Conservation (phyloP, 2,113 vertebrate genomes). For the Cheilinus undulatus region DNA sequence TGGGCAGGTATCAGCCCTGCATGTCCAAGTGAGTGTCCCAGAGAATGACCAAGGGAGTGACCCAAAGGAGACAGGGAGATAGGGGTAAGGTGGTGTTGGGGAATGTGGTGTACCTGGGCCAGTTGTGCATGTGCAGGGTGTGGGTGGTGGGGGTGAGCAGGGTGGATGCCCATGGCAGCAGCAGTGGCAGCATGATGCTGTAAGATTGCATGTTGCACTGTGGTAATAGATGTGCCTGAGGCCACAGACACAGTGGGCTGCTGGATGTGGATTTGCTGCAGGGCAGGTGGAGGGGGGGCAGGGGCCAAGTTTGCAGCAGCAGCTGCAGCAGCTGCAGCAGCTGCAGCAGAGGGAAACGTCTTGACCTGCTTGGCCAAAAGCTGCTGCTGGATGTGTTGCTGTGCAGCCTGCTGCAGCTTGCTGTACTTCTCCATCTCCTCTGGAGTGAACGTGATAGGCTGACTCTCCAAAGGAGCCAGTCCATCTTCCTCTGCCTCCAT, state of each 20-base stretch:
- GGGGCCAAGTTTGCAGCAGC: slow-evolving; percentile 80
- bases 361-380: slow-evolving; percentile 98
- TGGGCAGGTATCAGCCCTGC: slow-evolving; percentile 92
- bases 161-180: slow-evolving; percentile 92
- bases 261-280: slow-evolving; percentile 97
- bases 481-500: slow-evolving; percentile 92
- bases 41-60: slow-evolving; percentile 82
- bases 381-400: slow-evolving; percentile 99
- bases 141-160: slow-evolving; percentile 87
- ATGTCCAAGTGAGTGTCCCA: slow-evolving; percentile 89
- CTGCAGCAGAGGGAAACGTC: slow-evolving; percentile 88
- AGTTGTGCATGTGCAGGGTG: slow-evolving; percentile 92
- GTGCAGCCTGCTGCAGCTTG: slow-evolving; percentile 97
- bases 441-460: slow-evolving; percentile 97
- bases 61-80: slow-evolving; percentile 94
- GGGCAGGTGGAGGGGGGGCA: slow-evolving; percentile 84
- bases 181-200: slow-evolving; percentile 94
- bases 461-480: slow-evolving; percentile 94
- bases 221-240: slow-evolving; percentile 93
- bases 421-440: slow-evolving; percentile 99
- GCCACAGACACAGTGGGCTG: slow-evolving; percentile 89
- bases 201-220: slow-evolving; percentile 95
- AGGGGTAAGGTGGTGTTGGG: slow-evolving; percentile 95
- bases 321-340: slow-evolving; percentile 79
- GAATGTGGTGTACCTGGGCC: slow-evolving; percentile 97